These are phyloP conservation scores for Eolophus roseicapilla DNA, from an alignment of 2,113 vertebrate genomes.

Conservation along the genomic window DNA sequence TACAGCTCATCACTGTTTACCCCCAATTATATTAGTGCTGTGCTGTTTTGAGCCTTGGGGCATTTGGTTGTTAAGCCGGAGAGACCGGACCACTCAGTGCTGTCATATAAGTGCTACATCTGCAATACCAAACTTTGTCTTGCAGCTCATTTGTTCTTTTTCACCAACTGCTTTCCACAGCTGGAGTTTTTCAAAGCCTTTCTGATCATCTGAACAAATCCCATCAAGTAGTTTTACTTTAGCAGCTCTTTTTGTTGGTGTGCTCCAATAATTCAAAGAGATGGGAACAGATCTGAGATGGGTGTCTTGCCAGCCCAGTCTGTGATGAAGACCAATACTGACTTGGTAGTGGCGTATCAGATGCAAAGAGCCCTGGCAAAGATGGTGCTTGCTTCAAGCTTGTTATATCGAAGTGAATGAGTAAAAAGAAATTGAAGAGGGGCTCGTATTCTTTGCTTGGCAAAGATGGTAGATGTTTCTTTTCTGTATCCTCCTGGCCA, in stretches of 20 bases:
- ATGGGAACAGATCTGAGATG: background rate
- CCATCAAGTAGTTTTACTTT: background rate
- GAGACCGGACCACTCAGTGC: background rate
- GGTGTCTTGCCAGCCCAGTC: background rate
- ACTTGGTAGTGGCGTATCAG: background rate
- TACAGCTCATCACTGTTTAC: background rate
- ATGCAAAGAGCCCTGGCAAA: background rate
- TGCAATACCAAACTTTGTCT: background rate
- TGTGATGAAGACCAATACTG: background rate
- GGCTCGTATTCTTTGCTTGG: background rate
- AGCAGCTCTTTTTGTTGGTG: background rate
- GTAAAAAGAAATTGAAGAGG: background rate
- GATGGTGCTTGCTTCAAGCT: background rate
- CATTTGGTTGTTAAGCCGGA: background rate
- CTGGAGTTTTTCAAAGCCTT: conserved; percentile 2
- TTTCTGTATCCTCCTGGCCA: background rate
- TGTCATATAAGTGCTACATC: background rate
- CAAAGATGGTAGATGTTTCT: background rate
- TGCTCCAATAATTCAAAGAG: background rate
- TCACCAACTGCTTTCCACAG: background rate
- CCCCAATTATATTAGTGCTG: background rate
- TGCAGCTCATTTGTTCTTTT: background rate
- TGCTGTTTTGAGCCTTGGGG: background rate
- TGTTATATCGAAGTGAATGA: background rate
- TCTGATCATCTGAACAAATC: background rate